Base-by-base conservation (phyloP, 2,888 invertebrate genomes). In the Helleia helle region DNA sequence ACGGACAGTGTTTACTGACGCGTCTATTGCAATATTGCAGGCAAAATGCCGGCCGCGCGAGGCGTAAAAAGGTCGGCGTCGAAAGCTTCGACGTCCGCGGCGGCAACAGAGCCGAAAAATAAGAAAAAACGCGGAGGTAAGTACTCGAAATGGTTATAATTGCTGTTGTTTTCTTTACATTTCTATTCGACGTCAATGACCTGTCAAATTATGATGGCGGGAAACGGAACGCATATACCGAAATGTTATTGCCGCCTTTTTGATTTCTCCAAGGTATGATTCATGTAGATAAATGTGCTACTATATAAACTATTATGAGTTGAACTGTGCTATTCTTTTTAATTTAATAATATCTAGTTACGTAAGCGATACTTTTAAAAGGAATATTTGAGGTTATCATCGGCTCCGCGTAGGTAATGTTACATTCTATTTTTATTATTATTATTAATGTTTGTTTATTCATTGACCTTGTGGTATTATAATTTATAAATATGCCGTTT, bases 61-160 rank as follows among this genome's bases (percentile, higher is more conserved):
- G 85, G 85, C 55, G 74, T 80, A 47, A 85, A 86, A 65, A 73
- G 86, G 58, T 58, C 84, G 51, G 84, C 85, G 52, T 80, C 85
- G 38, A 85, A 84, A 64, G 59, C 77, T 36, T 63, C 74, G 36
- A 54, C 71, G 15, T 52, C 76, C 24, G 49, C 76, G 50, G 60
- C 75, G 36, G 58, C 80, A 36, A 54, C 75, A 46, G 75, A 53
- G 7, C 69, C 81, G 12, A 85, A 83, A 65, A 84, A 72, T 52
- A 86, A 85, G 74, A 85, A 84, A 63, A 86, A 85, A 70, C 81
- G 83, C 55, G 73, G 72, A 74, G 71, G 83, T 83, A 51, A 75
- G 79, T 59, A 37, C 47, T 45, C 44, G 29, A 48, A 58, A 51
- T 50, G 51, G 56, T 53, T 49, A 34, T 56, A 62, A 60, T 55